Evolutionary conservation across 2,888 invertebrate species (phyloP), one percentile per base, ranked within the genome.

Genomic region (Parthenolecanium corni): DNA sequence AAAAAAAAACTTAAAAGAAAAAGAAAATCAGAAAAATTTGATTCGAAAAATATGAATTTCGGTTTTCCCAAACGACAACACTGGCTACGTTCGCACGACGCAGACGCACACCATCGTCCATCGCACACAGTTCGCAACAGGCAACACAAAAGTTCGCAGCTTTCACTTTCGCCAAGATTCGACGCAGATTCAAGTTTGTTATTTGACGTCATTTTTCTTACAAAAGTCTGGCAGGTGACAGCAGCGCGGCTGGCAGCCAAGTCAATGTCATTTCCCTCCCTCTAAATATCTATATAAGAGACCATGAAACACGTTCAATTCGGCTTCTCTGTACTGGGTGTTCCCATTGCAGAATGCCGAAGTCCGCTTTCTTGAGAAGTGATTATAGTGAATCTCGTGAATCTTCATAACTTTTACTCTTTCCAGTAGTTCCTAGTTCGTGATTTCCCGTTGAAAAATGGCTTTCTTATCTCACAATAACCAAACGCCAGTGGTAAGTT

Each of bases 191-290:
- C n/a, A n/a, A n/a, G n/a, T n/a, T n/a, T n/a, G n/a, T n/a, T n/a
- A n/a, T n/a, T n/a, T 58, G 58, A 58, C 58, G 58, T 58, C 58
- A 58, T n/a, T 9, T 47, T n/a, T 47, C n/a, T 12, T 58, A 58
- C 58, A 58, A 58, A 58, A 58, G 58, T 58, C 58, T 58, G 49
- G n/a, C n/a, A n/a, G n/a, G n/a, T n/a, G n/a, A n/a, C n/a, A n/a
- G n/a, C n/a, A n/a, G n/a, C n/a, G n/a, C n/a, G n/a, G n/a, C n/a
- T n/a, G 4, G 58, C 47, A 58, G 47, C 47, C 20, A 49, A 58
- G 58, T 49, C n/a, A n/a, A n/a, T n/a, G n/a, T n/a, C 47, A 58
- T 58, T 38, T 49, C 58, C 36, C 58, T 58, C 49, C 47, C 49
- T n/a, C n/a, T n/a, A n/a, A n/a, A n/a, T n/a, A n/a, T n/a, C n/a